These are phyloP conservation scores for Neopelma chrysocephalum DNA, from an alignment of 2,797 vertebrate genomes.

Conservation along the genomic window DNA sequence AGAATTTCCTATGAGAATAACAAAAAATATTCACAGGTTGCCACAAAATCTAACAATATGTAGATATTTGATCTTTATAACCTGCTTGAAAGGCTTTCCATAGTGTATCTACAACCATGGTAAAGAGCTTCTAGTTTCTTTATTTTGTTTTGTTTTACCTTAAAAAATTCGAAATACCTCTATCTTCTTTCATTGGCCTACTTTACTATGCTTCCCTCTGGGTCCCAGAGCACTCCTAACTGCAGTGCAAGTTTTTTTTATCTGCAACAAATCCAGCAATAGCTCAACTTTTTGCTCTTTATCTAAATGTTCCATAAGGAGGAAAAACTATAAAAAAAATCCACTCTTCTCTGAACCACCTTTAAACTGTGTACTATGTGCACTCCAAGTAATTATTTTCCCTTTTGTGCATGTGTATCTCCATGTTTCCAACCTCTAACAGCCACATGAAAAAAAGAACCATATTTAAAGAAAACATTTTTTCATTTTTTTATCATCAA, in stretches of 20 bases:
- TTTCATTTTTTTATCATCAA: not conserved
- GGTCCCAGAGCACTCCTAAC: not conserved
- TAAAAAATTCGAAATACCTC: not conserved
- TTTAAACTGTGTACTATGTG: not conserved
- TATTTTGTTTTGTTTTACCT: not conserved
- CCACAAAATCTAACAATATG: not conserved
- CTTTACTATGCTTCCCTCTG: not conserved
- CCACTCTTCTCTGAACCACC: not conserved
- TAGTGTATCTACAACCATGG: not conserved
- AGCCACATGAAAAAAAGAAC: not conserved
- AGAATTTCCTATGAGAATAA: not conserved
- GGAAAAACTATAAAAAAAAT: not conserved
- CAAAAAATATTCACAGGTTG: not conserved
- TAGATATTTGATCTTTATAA: not conserved
- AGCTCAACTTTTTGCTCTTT: not conserved
- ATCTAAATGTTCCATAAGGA: not conserved
- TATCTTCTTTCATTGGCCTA: not conserved
- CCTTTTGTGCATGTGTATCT: not conserved
- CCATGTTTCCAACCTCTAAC: not conserved
- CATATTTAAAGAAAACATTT: not conserved
- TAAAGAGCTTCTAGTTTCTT: not conserved
- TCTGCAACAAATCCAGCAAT: not conserved
- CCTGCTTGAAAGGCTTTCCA: not conserved
- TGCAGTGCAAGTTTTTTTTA: not conserved
- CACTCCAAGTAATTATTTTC: not conserved